phyloP scores from a whole-genome alignment of 2,888 invertebrate species.

The Latrodectus elegans region DNA sequence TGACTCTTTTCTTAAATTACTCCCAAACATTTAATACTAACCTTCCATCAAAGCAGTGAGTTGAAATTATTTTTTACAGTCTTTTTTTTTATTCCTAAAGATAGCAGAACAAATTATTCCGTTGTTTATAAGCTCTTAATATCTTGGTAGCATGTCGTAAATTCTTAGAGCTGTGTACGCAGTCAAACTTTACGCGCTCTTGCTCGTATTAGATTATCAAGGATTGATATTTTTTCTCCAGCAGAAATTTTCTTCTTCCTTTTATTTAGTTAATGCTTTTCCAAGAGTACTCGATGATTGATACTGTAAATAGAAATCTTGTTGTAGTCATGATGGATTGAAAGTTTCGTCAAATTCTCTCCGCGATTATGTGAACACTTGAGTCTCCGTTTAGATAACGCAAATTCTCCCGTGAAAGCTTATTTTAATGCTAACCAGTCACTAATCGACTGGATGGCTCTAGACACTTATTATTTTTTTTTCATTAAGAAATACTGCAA shows the following conservation, averaged over 20 bases:
- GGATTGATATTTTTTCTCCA: constrained; percentile 17
- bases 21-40: no score
- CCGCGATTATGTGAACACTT: not conserved
- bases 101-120: not conserved
- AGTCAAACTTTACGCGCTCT: constrained; percentile 20
- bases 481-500: no score
- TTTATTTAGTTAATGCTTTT: not conserved
- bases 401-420: not conserved
- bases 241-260: not conserved
- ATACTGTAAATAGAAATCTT: constrained; percentile 33
- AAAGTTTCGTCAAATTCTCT: constrained; percentile 18
- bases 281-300: constrained; percentile 22
- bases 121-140: constrained; percentile 3
- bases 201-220: constrained; percentile 24
- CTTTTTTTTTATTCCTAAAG: not conserved
- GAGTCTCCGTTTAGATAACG: not conserved
- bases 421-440: not conserved
- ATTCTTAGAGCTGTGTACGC: not conserved
- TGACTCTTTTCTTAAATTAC: no score
- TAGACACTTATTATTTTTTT: no score
- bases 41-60: not conserved
- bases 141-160: constrained; percentile 4
- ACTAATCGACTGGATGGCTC: no score
- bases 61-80: not conserved
- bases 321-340: constrained; percentile 38